Evolutionary conservation across 2,797 vertebrate species (phyloP).

Genomic region (Passerculus sandwichensis): DNA sequence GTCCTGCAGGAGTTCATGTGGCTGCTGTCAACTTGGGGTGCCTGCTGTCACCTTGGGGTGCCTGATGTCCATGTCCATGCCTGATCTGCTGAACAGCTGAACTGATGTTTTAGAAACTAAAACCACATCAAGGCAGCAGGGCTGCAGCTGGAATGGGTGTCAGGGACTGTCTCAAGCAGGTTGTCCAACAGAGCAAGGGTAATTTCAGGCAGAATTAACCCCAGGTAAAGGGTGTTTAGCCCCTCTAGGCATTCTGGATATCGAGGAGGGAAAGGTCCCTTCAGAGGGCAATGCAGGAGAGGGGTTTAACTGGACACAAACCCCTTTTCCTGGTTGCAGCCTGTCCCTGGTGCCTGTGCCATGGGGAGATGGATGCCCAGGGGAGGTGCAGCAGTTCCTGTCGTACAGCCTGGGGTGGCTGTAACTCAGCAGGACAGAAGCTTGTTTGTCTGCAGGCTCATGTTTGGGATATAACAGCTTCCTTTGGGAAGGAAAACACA

Average conservation of each 20-base stretch:
- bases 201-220: not conserved
- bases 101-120: not conserved
- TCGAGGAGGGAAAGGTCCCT: not conserved
- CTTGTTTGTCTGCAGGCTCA: slow-evolving; percentile 18
- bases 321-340: not conserved
- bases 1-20: fast-evolving
- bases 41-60: not conserved
- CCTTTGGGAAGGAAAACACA: slow-evolving; percentile 24
- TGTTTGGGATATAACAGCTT: slow-evolving; percentile 9
- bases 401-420: not conserved
- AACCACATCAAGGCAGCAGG: not conserved
- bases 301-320: not conserved
- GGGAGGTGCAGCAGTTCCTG: not conserved
- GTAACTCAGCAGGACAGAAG: slow-evolving; percentile 9
- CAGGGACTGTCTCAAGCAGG: fast-evolving
- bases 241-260: not conserved
- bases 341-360: not conserved
- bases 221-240: not conserved
- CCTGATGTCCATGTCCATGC: not conserved
- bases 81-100: not conserved
- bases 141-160: not conserved
- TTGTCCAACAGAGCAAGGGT: not conserved
- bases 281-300: not conserved
- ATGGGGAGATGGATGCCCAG: not conserved
- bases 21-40: not conserved